Conservation (phyloP, 2,113 vertebrate species). For the Pseudonaja textilis region DNA sequence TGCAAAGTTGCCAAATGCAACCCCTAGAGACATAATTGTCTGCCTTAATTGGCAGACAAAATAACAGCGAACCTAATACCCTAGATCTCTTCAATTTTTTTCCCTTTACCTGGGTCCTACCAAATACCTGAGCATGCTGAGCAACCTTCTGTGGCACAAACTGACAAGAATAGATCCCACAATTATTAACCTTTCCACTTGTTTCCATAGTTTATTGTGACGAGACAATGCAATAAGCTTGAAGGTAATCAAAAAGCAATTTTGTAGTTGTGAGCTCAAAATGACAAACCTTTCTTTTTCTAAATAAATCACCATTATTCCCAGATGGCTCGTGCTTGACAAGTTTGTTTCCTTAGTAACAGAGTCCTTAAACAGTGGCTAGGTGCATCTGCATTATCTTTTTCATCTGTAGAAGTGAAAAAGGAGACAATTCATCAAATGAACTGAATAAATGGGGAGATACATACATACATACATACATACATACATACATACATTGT, state of each 20-base stretch:
- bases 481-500: not conserved
- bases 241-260: conserved; percentile 82
- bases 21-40: not conserved
- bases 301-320: conserved; percentile 82
- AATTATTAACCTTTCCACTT: conserved; percentile 80
- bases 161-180: conserved; percentile 67
- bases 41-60: not conserved
- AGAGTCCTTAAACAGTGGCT: conserved; percentile 66
- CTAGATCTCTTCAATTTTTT: conserved; percentile 24
- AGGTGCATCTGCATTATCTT: conserved; percentile 55
- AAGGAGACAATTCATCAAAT: conserved; percentile 50
- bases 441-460: not conserved
- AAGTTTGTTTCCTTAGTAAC: conserved; percentile 82
- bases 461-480: no score
- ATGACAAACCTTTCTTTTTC: conserved; percentile 79
- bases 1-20: not conserved
- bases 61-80: conserved; percentile 18
- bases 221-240: conserved; percentile 80
- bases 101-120: conserved; percentile 28
- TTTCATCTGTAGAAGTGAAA: conserved; percentile 55
- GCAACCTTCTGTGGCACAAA: conserved; percentile 56
- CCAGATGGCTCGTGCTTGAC: conserved; percentile 72
- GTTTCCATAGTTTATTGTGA: conserved; percentile 79
- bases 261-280: conserved; percentile 78
- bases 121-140: conserved; percentile 29